A percentile compares a stretch with the other conserved stretches of the same genome.
These are phyloP conservation scores for Corythornis madagascariensis DNA, from an alignment of 2,113 vertebrate species.

Conservation along the genomic window DNA sequence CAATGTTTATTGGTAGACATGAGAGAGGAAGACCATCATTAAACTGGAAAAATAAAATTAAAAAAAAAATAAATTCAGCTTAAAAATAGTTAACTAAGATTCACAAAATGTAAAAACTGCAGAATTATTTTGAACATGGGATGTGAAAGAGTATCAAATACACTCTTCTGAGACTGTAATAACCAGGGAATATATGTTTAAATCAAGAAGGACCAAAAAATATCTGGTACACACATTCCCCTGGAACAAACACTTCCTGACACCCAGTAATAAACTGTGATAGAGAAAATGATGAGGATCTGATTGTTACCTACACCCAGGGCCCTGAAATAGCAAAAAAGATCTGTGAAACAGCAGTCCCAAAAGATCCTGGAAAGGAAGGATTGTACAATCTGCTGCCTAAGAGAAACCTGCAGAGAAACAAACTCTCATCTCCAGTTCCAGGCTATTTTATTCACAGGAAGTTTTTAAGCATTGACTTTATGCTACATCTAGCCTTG, in stretches of 20 bases:
- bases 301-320: not conserved
- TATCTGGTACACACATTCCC: rapidly evolving
- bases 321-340: not conserved
- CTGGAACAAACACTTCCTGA: not conserved
- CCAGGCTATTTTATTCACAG: not conserved
- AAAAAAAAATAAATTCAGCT: not conserved
- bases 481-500: not conserved
- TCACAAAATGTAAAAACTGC: not conserved
- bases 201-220: not conserved
- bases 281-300: not conserved
- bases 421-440: not conserved
- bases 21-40: not conserved
- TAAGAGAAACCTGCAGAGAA: not conserved
- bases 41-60: not conserved
- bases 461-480: not conserved
- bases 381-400: not conserved
- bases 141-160: not conserved
- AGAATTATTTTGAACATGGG: not conserved
- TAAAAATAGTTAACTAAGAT: not conserved
- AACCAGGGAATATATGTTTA: not conserved
- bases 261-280: not conserved
- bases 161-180: not conserved
- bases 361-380: not conserved
- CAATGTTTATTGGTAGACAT: not conserved
- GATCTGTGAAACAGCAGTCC: not conserved